Evolutionary conservation across 2,797 vertebrate species (phyloP), one percentile per base, ranked within the genome.

Genomic region (Trematomus bernacchii): DNA sequence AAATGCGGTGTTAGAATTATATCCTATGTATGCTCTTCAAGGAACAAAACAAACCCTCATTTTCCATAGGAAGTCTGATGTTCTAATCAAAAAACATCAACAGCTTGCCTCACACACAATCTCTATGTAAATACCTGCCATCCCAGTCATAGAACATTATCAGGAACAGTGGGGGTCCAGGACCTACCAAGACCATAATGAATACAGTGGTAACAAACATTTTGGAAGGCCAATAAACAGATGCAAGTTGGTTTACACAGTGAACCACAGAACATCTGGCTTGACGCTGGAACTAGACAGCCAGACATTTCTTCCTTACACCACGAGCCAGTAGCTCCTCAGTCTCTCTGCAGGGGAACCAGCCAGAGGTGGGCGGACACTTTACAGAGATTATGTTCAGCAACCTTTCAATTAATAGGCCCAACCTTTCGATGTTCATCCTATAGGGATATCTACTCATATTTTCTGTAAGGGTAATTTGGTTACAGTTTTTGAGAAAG

Each of bases 221-320:
- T 94, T 94, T 94, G 90, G 94, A 93, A 93, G 92, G 88, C 93
- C 94, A 95, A 94, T 92, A 93, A 96, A 95, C 94, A 95, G 95
- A 95, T 93, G 92, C 92, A 91, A 87, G 89, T 94, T 89, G 94
- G 94, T 96, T 97, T 96, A 94, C 94, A 95, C 94, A 95, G 96
- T 77, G 91, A 94, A 93, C 95, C 95, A 93, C 95, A 95, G 94
- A 95, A 96, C 96, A 97, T 96, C 96, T 97, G 97, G 96, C 94
- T 95, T 88, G 92, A 96, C 86, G 95, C 95, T 96, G 94, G 89
- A 96, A 93, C 93, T 92, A 96, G 96, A 96, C 96, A 96, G 88
- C 93, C 92, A 95, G 89, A 94, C 93, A 94, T 96, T 95, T 95
- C 95, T 96, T 93, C 94, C 89, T 87, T 85, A 77, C 92, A 94